Percentiles rank a stretch among this genome's conserved stretches.
phyloP scores from a whole-genome alignment of 2,888 invertebrate species.

The Meteorus colon region DNA sequence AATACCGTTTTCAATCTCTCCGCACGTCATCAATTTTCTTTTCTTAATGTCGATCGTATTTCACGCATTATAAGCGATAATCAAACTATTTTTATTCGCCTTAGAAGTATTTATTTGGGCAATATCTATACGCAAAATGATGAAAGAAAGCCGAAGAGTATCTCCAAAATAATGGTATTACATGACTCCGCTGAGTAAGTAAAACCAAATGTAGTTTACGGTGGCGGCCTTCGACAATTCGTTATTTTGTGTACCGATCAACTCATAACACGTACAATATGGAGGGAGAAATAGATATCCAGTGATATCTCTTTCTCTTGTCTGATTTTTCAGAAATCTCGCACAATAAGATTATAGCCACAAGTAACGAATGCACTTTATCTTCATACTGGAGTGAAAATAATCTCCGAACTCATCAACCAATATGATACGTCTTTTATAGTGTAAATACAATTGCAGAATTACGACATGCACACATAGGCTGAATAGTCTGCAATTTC shows the following conservation, averaged over 20 bases:
- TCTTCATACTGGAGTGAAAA: background rate
- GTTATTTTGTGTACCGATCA: background rate
- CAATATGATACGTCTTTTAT: constrained; percentile 6
- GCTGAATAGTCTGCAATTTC: constrained; percentile 2
- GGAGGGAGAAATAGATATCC: constrained; percentile 4
- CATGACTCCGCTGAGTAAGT: background rate
- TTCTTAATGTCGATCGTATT: constrained; percentile 1
- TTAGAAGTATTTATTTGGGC: constrained; percentile 19
- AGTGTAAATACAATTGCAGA: background rate
- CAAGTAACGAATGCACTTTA: constrained; percentile 2
- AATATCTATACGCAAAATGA: background rate
- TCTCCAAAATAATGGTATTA: background rate
- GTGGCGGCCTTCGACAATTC: constrained; percentile 29
- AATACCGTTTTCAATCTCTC: constrained; percentile 58
- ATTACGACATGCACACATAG: constrained; percentile 9
- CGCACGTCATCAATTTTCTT: constrained; percentile 35
- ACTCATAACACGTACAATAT: background rate
- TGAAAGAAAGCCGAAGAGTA: background rate
- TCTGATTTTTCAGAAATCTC: constrained; percentile 15
- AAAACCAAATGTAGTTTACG: background rate
- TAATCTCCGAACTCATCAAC: constrained; percentile 35
- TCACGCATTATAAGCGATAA: constrained; percentile 48
- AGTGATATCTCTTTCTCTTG: constrained; percentile 12
- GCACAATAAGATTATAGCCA: constrained; percentile 34
- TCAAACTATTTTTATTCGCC: constrained; percentile 18